Conservation (phyloP, 1,140 invertebrate species). For the Nephotettix cincticeps region DNA sequence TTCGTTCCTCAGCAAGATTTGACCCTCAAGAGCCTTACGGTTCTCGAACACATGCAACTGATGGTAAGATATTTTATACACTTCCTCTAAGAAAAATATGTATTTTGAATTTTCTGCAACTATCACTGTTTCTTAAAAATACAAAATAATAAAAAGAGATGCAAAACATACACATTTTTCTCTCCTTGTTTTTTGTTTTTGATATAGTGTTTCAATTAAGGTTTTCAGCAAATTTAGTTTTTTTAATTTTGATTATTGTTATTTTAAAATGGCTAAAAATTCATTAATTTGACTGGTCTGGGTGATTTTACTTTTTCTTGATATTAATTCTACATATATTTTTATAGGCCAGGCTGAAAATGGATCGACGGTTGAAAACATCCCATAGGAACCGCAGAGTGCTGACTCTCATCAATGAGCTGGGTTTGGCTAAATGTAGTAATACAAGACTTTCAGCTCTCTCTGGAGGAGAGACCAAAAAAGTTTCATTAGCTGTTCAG, state of each 20-base stretch:
- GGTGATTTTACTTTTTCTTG: no score
- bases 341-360: conserved; percentile 49
- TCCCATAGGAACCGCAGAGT: conserved; percentile 44
- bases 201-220: no score
- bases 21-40: conserved; percentile 63
- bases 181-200: no score
- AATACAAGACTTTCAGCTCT: conserved; percentile 63
- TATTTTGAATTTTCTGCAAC: no score
- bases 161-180: no score
- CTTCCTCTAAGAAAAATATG: no score
- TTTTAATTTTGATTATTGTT: neutral
- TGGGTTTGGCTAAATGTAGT: conserved; percentile 66
- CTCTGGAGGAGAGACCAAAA: conserved; percentile 86
- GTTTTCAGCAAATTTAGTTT: no score
- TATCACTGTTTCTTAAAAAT: no score
- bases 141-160: no score
- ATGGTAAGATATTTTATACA: conserved; percentile 58
- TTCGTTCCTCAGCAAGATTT: conserved; percentile 72
- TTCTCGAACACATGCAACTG: conserved; percentile 72
- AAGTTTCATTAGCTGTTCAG: conserved; percentile 83
- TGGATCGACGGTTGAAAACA: conserved; percentile 43
- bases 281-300: neutral
- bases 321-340: no score
- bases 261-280: neutral
- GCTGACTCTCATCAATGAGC: conserved; percentile 47